Evolutionary conservation across 1,140 invertebrate genomes (phyloP).

Genomic region (Drosophila athabasca): DNA sequence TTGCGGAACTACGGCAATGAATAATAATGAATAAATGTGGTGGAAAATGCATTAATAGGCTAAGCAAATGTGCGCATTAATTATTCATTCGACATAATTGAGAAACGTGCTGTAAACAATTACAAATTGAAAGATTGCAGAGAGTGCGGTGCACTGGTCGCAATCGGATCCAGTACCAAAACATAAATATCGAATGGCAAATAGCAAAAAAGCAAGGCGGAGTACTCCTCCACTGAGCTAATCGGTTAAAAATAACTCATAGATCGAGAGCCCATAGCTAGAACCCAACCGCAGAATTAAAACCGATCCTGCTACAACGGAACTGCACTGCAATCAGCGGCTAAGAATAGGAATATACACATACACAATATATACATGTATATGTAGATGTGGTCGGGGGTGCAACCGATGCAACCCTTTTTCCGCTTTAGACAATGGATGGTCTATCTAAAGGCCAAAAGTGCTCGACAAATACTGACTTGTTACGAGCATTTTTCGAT

Average conservation of each 20-base stretch:
- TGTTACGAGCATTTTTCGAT: constrained; percentile 13
- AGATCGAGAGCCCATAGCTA: not conserved
- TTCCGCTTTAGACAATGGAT: constrained; percentile 6
- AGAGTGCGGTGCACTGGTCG: not conserved
- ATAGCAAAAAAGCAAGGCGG: constrained; percentile 4
- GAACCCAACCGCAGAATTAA: constrained; percentile 12
- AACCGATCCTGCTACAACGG: constrained; percentile 11
- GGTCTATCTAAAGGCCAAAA: constrained; percentile 26
- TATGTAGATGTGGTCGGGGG: not conserved
- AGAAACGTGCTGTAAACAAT: constrained; percentile 69
- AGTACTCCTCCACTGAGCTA: constrained; percentile 34
- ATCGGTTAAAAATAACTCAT: constrained; percentile 57
- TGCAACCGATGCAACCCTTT: not conserved
- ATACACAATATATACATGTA: constrained; percentile 32
- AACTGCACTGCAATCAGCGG: constrained; percentile 29
- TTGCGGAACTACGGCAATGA: constrained; percentile 70
- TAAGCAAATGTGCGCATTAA: constrained; percentile 47
- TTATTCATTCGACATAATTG: constrained; percentile 61
- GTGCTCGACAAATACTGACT: constrained; percentile 20
- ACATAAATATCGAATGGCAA: constrained; percentile 49
- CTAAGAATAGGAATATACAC: constrained; percentile 43
- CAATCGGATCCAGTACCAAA: constrained; percentile 24
- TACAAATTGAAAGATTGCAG: constrained; percentile 42
- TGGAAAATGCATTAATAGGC: constrained; percentile 65
- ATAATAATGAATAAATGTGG: constrained; percentile 69